A percentile compares a stretch with the other conserved stretches of the same genome.
These are phyloP conservation scores for Heliconius sara DNA, from an alignment of 2,888 invertebrate species.

Conservation along the genomic window DNA sequence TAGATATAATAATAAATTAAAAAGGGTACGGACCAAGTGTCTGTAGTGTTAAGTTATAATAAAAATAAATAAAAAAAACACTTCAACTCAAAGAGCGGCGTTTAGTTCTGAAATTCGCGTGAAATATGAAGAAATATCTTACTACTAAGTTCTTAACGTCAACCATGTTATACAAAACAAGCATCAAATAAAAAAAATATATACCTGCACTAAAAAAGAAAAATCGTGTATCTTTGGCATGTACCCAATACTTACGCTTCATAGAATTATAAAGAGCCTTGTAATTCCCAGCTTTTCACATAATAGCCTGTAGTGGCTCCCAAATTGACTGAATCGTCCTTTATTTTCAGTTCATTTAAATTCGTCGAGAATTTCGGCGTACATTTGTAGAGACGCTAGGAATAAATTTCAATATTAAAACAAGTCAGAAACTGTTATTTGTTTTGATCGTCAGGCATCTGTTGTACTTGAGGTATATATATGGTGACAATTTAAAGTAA, in stretches of 20 bases:
- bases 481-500: not conserved
- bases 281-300: constrained; percentile 41
- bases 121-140: too few species aligned
- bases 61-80: not conserved
- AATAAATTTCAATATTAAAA: constrained; percentile 23
- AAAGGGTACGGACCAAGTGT: too few species aligned
- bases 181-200: not conserved
- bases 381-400: constrained; percentile 17
- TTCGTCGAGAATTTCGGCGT: constrained; percentile 12
- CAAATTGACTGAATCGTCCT: constrained; percentile 34
- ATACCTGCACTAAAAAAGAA: not conserved
- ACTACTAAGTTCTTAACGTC: too few species aligned
- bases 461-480: not conserved
- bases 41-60: too few species aligned
- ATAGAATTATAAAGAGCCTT: constrained; percentile 36
- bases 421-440: constrained; percentile 1
- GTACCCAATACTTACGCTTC: constrained; percentile 7
- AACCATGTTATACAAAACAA: too few species aligned
- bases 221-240: not conserved
- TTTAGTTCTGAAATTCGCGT: too few species aligned
- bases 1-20: too few species aligned
- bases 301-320: constrained; percentile 32
- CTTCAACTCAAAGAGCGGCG: not conserved
- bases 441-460: not conserved
- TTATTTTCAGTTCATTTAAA: constrained; percentile 21